These are phyloP conservation scores for Hartigia nigra DNA, from an alignment of 2,888 invertebrate genomes.

Conservation along the genomic window DNA sequence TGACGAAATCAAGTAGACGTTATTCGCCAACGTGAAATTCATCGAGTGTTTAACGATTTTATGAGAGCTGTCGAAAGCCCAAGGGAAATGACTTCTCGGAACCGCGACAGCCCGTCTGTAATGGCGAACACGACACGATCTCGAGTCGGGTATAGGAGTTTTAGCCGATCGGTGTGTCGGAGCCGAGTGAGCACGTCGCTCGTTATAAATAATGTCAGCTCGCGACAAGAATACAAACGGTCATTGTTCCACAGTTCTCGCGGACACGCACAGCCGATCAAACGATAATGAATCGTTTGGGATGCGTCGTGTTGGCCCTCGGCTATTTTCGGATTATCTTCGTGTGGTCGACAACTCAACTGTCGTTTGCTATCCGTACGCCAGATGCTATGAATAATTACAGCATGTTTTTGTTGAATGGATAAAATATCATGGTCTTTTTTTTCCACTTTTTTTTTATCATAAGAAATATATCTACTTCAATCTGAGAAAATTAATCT, in stretches of 20 bases:
- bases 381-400: not conserved
- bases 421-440: not conserved
- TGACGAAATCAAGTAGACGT: not conserved
- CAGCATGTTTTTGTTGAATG: not conserved
- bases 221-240: constrained; percentile 9
- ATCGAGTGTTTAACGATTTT: not conserved
- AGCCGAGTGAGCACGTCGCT: constrained; percentile 9
- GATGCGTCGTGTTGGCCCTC: constrained; percentile 14
- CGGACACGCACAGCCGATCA: constrained; percentile 3
- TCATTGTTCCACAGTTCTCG: constrained; percentile 15
- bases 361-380: not conserved
- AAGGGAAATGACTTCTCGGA: not conserved
- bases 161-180: not conserved
- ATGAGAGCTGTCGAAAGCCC: not conserved
- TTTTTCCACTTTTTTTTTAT: not conserved
- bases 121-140: not conserved
- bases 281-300: constrained; percentile 12
- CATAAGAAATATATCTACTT: not conserved
- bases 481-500: not conserved
- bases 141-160: not conserved
- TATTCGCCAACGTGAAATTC: not conserved
- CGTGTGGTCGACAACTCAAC: not conserved
- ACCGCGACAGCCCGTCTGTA: not conserved
- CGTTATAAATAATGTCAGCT: constrained; percentile 19
- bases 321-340: not conserved